These are phyloP conservation scores for Adineta ricciae DNA, from an alignment of 2,888 invertebrate species.

Conservation along the genomic window DNA sequence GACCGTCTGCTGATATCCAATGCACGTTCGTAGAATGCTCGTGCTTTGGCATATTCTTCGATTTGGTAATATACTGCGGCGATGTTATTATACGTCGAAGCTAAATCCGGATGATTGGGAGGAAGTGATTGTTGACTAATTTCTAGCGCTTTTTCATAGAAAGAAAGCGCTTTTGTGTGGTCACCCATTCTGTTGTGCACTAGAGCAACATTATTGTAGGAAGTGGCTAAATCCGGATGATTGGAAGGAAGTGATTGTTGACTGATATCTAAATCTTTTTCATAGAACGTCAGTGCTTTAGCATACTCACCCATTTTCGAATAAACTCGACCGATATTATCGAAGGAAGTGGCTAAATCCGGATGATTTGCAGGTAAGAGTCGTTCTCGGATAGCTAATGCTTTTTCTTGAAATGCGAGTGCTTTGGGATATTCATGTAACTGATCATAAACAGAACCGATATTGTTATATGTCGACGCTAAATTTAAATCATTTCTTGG, in stretches of 20 bases:
- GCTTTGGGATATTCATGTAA: background rate
- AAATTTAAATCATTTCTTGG: background rate
- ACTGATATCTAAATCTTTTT: background rate
- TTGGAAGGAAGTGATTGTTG: background rate
- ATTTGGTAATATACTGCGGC: background rate
- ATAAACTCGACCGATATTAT: background rate
- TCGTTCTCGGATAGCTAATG: background rate
- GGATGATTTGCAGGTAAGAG: background rate
- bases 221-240: background rate
- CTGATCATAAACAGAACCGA: too few species aligned
- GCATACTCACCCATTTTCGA: background rate
- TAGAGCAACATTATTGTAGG: background rate
- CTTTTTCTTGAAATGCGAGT: background rate
- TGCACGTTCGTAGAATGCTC: background rate
- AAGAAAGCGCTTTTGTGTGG: background rate
- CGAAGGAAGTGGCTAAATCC: background rate
- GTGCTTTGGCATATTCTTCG: background rate
- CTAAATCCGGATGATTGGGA: background rate
- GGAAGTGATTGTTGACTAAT: background rate
- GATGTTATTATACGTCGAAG: background rate
- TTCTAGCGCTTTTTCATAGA: background rate
- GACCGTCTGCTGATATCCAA: background rate
- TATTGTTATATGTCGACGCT: background rate
- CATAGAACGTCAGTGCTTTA: background rate
- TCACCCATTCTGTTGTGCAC: background rate